Base-by-base conservation (phyloP, 2,888 invertebrate species). In the Platypus cylindrus region DNA sequence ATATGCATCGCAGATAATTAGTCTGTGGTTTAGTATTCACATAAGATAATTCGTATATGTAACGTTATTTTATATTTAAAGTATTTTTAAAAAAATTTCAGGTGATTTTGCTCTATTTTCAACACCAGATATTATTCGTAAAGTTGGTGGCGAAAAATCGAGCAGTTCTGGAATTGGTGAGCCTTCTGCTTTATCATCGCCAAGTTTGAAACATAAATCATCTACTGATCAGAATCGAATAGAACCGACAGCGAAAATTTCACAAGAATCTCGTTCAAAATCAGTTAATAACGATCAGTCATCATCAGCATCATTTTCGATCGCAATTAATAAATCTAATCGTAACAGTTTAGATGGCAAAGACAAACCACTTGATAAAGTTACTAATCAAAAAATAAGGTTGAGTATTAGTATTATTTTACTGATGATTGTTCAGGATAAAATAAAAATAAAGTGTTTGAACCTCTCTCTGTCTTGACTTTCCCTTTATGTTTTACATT, bases 51-150 rank as follows among this genome's bases (percentile, higher is more conserved):
- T n/a, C n/a, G n/a, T n/a, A n/a, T n/a, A n/a, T n/a, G n/a, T n/a
- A n/a, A n/a, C n/a, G n/a, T n/a, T n/a, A n/a, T n/a, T n/a, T n/a
- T n/a, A n/a, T n/a, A n/a, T n/a, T n/a, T n/a, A n/a, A n/a, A n/a
- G n/a, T 14, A 5, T 27, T 15, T 15, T 3, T 4, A 4, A 27
- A 5, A 15, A 5, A 27, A 2, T 34, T 35, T 5, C 11, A 40
- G 73, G 74, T 51, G 74, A 74, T 67, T 71, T 81, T 37, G 77
- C 79, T 22, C 59, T 83, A 37, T 82, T 83, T 56, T 81, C 82
- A 4, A 75, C 80, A 25, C 82, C 83, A 13, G 83, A 83, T 64
- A 79, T 82, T 34, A 80, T 81, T 37, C 66, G 79, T 48, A 66
- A 80, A 48, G 77, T 80, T 11, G 56, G 50, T 27, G 45, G 65